phyloP scores from a whole-genome alignment of 1,140 invertebrate genomes.

The Thrips palmi region DNA sequence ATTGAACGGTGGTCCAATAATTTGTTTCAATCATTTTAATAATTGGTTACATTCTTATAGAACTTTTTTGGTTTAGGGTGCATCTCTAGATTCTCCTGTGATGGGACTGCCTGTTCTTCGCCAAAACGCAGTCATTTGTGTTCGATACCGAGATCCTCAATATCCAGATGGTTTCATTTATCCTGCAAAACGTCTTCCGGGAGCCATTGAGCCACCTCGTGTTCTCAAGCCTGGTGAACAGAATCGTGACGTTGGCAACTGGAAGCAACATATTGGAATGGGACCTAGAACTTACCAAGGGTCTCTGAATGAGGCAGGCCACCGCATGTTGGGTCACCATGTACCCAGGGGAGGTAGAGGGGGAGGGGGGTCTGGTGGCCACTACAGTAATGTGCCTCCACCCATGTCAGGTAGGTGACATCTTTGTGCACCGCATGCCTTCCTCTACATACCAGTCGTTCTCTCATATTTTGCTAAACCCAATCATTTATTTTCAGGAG shows the following conservation, averaged over 20 bases:
- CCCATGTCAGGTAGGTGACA: no score
- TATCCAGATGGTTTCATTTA: constrained; percentile 61
- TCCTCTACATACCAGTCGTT: no score
- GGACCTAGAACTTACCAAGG: constrained; percentile 37
- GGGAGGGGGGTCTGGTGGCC: no score
- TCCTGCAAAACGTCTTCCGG: constrained; percentile 32
- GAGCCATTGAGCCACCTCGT: constrained; percentile 34
- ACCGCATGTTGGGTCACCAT: constrained; percentile 37
- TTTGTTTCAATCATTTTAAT: not conserved
- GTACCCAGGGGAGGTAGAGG: no score
- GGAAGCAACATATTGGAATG: constrained; percentile 56
- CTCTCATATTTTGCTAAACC: no score
- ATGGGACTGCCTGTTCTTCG: constrained; percentile 36
- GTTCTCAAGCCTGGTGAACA: constrained; percentile 69
- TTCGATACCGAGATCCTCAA: constrained; percentile 61
- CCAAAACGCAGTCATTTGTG: constrained; percentile 32
- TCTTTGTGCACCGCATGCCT: no score
- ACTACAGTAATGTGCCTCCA: no score
- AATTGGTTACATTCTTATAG: constrained; percentile 1
- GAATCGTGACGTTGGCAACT: constrained; percentile 34
- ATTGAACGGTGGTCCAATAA: constrained; percentile 29
- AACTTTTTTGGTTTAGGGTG: not conserved
- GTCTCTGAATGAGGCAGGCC: constrained; percentile 40
- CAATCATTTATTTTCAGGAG: no score
- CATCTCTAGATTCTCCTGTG: constrained; percentile 46